These are phyloP conservation scores for Sebastes goodei DNA, from an alignment of 2,797 vertebrate species.

Conservation along the genomic window DNA sequence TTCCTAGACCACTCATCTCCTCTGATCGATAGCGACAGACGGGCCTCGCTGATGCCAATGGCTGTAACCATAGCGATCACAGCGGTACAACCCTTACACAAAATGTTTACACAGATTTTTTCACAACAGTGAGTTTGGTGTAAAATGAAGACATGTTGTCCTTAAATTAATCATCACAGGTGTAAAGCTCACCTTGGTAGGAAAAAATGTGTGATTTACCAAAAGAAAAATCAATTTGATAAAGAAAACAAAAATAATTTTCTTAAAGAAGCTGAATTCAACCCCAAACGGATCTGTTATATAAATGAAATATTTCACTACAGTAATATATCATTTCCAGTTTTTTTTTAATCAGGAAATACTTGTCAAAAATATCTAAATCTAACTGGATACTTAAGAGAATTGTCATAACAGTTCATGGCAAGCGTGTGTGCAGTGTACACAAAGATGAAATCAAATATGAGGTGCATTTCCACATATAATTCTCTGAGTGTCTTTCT, in stretches of 20 bases:
- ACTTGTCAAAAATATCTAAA: not conserved
- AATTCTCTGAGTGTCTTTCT: not conserved
- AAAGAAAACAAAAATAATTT: not conserved
- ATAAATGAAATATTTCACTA: not conserved
- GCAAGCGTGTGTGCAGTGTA: not conserved
- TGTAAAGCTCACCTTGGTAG: not conserved
- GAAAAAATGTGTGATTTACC: not conserved
- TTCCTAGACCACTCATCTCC: not conserved
- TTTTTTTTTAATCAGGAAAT: not conserved
- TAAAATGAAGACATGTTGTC: not conserved
- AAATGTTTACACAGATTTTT: conserved; percentile 10
- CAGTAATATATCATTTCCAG: too few species aligned
- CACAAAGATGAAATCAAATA: not conserved
- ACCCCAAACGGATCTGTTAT: not conserved
- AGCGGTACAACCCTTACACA: not conserved
- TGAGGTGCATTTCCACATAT: not conserved
- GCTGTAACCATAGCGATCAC: conserved; percentile 33
- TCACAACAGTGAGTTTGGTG: not conserved
- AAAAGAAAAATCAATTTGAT: not conserved
- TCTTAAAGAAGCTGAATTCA: not conserved
- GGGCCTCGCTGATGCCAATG: not conserved
- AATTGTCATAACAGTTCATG: not conserved
- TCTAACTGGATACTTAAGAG: not conserved
- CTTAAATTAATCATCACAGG: not conserved
- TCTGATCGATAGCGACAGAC: conserved; percentile 16